A percentile compares a stretch with the other conserved stretches of the same genome.
Evolutionary conservation across 2,797 vertebrate genomes (phyloP).

Genomic region (Scleropages formosus): DNA sequence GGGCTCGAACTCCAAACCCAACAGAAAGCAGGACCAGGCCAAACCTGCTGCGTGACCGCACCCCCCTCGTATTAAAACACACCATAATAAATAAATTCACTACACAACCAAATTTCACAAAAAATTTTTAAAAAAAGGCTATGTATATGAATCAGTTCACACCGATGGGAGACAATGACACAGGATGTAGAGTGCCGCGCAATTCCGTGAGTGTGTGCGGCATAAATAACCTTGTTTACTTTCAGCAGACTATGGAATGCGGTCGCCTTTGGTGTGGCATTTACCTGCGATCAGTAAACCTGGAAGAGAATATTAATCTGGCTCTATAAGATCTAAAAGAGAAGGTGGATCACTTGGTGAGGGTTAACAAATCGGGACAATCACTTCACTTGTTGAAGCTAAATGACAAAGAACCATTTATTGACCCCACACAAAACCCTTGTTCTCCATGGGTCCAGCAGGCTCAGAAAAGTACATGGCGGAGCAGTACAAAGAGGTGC

Average conservation of each 20-base stretch:
- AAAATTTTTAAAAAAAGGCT: too few species aligned
- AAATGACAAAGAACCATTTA: slow-evolving; percentile 81
- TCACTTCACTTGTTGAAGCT: slow-evolving; percentile 67
- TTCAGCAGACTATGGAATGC: neutral
- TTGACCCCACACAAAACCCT: slow-evolving; percentile 74
- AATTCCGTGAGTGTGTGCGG: neutral
- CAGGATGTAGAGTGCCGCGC: neutral
- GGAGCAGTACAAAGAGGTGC: slow-evolving; percentile 50
- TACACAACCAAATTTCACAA: neutral
- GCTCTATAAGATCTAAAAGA: slow-evolving; percentile 57
- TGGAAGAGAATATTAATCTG: slow-evolving; percentile 80
- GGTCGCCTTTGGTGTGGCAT: slow-evolving; percentile 5
- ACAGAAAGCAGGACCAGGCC: too few species aligned
- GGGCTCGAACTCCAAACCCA: too few species aligned
- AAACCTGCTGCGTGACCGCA: too few species aligned
- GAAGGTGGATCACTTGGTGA: slow-evolving; percentile 72
- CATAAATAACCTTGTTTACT: neutral
- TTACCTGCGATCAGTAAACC: slow-evolving; percentile 46
- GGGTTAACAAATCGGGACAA: slow-evolving; percentile 82
- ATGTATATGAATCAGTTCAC: neutral
- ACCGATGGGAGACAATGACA: neutral
- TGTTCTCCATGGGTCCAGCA: slow-evolving; percentile 68
- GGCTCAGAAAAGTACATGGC: slow-evolving; percentile 65
- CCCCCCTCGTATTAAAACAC: too few species aligned
- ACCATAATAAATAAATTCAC: neutral